Evolutionary conservation across 2,888 invertebrate genomes (phyloP), one percentile per base, ranked within the genome.

Genomic region (Hypsopygia costalis): DNA sequence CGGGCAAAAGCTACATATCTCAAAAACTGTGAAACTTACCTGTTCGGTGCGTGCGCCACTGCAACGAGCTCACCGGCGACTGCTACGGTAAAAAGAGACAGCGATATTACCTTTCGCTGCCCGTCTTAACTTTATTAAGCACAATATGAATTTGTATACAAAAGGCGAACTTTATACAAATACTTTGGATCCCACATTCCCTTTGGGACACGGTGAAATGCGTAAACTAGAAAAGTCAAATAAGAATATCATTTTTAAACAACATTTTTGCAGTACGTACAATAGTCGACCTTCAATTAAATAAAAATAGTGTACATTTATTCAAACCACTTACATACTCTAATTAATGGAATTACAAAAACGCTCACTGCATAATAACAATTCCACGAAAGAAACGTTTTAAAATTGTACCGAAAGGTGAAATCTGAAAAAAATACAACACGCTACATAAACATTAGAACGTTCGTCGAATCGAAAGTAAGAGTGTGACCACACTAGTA

Each of bases 391-490:
- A 25, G 8, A 3, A 8, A 25, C 7, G 3, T 25, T 25, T 25
- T 25, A 5, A 25, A 25, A 25, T 25, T 25, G 25, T 25, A 25
- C 8, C 6, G 25, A 3, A 25, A 8, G 6, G 25, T 7, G 7
- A 33, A 33, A 33, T 33, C 20, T 5, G 6, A 31, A 16, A 16
- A 32, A 20, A 16, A 20, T 20, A 33, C 29, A 29, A 9, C 47
- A 51, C 44, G 51, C 48, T 21, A 46, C n/a, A 11, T 3, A 10
- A 25, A 29, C 43, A 46, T 49, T 49, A 44, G n/a, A 37, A 39
- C 41, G 37, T 51, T 51, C 48, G 34, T 11, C 20, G 48, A 48
- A 50, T 37, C 11, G 32, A 12, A n/a, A 22, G 34, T 34, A 37
- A 34, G 28, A 31, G 34, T 21, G 21, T 11, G 25, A 16, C 2